phyloP scores from a whole-genome alignment of 1,140 invertebrate species.

The Drosophila nigromelanica region DNA sequence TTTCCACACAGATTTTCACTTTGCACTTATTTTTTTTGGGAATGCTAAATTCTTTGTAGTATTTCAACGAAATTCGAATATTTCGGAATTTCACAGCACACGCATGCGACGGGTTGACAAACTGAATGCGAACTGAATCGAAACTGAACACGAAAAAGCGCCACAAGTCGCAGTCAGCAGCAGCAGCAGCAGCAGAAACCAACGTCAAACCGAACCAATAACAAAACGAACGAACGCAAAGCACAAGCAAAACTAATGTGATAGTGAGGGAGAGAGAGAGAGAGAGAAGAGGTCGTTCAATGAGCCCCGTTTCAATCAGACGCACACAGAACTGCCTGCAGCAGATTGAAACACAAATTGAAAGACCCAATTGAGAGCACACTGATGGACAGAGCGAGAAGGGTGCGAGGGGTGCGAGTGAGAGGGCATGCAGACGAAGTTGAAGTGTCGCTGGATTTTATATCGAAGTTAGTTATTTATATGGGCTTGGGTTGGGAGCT shows the following conservation, averaged over 20 bases:
- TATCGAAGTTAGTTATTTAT: constrained; percentile 44
- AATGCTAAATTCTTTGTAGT: constrained; percentile 14
- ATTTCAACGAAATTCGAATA: constrained; percentile 14
- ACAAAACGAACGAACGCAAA: constrained; percentile 56
- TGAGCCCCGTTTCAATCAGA: constrained; percentile 30
- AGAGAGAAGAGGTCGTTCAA: constrained; percentile 62
- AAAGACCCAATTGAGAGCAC: constrained; percentile 33
- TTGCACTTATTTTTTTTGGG: constrained; percentile 11
- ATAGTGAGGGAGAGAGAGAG: constrained; percentile 27
- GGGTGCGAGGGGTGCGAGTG: background rate
- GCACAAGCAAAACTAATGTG: constrained; percentile 22
- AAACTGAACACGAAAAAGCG: constrained; percentile 53
- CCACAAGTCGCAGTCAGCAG: constrained; percentile 26
- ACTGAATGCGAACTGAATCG: constrained; percentile 70
- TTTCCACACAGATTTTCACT: constrained; percentile 21
- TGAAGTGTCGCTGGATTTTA: constrained; percentile 39
- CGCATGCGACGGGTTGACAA: constrained; percentile 79
- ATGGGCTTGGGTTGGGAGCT: constrained; percentile 57
- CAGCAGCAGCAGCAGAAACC: too few species aligned
- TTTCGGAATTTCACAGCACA: constrained; percentile 23
- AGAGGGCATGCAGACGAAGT: constrained; percentile 8
- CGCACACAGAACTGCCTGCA: constrained; percentile 6
- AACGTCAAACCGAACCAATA: constrained; percentile 18
- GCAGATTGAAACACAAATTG: constrained; percentile 31
- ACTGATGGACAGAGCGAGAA: background rate